Evolutionary conservation across 2,888 invertebrate genomes (phyloP).

Genomic region (Philhelius pedissequus): DNA sequence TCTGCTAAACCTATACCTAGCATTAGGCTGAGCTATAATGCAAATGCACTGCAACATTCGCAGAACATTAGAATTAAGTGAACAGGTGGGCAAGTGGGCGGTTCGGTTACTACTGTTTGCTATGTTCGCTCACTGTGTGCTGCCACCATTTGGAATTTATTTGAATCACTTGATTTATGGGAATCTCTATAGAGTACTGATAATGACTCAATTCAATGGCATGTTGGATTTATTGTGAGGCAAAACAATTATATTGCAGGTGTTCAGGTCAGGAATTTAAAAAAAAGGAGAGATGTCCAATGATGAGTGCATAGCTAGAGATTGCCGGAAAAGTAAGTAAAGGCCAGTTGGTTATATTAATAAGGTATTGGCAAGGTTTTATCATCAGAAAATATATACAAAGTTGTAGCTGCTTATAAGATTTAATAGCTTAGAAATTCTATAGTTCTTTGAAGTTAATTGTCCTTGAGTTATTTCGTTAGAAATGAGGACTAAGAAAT

Average conservation of each 20-base stretch:
- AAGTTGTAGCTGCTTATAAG: no score
- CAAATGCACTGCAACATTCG: slow-evolving; percentile 6
- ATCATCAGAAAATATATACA: neutral
- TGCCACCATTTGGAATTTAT: slow-evolving; percentile 34
- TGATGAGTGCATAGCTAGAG: neutral
- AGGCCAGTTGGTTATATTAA: neutral
- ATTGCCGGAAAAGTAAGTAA: neutral
- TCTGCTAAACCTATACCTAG: neutral
- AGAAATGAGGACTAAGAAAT: no score
- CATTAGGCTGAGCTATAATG: slow-evolving; percentile 29
- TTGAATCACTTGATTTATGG: slow-evolving; percentile 55
- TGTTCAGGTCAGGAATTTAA: neutral
- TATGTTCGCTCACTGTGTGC: slow-evolving; percentile 2
- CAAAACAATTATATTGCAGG: slow-evolving; percentile 28
- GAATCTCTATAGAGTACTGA: slow-evolving; percentile 6
- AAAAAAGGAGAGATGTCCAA: neutral
- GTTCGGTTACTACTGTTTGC: slow-evolving; percentile 34
- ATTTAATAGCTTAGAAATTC: no score
- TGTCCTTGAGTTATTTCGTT: no score
- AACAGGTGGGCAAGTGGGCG: slow-evolving; percentile 57
- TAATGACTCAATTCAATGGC: slow-evolving; percentile 54
- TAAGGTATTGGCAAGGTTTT: neutral
- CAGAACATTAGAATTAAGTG: slow-evolving; percentile 1
- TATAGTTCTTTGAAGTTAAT: no score
- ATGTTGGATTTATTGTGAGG: slow-evolving; percentile 40